phyloP scores from a whole-genome alignment of 2,888 invertebrate species.

The Aphodius sticticus region DNA sequence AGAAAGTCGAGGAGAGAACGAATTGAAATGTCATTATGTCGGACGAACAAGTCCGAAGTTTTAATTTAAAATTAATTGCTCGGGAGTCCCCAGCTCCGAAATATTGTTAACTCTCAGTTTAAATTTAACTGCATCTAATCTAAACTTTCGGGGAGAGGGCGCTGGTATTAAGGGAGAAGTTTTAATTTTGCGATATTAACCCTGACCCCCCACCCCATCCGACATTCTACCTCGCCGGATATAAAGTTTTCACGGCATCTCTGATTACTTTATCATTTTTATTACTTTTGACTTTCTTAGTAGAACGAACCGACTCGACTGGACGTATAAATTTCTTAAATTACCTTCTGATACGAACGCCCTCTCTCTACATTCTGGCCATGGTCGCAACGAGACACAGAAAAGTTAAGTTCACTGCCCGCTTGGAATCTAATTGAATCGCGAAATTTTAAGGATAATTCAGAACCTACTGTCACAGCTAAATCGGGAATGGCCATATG shows the following conservation, averaged over 20 bases:
- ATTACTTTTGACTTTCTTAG: conserved; percentile 42
- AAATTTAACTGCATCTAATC: conserved; percentile 27
- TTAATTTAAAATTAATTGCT: conserved; percentile 31
- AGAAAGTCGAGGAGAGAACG: conserved; percentile 21
- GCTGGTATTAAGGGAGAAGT: conserved; percentile 29
- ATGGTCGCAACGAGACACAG: conserved; percentile 8
- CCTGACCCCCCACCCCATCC: conserved; percentile 33
- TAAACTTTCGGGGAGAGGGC: conserved; percentile 21
- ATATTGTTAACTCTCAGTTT: conserved; percentile 26
- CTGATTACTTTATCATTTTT: conserved; percentile 49
- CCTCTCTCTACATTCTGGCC: not conserved
- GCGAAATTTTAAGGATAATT: conserved; percentile 9
- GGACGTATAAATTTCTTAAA: conserved; percentile 27
- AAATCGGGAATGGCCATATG: not conserved
- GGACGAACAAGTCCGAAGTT: conserved; percentile 26
- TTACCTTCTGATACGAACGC: conserved; percentile 24
- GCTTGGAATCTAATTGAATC: conserved; percentile 21
- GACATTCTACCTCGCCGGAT: conserved; percentile 35
- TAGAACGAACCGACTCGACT: conserved; percentile 7
- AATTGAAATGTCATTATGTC: conserved; percentile 30
- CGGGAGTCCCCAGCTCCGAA: conserved; percentile 8
- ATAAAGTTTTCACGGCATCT: conserved; percentile 47
- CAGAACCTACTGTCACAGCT: conserved; percentile 1
- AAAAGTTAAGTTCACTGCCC: conserved; percentile 13
- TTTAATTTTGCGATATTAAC: conserved; percentile 37